phyloP scores from a whole-genome alignment of 2,113 vertebrate genomes.

The Suncus etruscus region DNA sequence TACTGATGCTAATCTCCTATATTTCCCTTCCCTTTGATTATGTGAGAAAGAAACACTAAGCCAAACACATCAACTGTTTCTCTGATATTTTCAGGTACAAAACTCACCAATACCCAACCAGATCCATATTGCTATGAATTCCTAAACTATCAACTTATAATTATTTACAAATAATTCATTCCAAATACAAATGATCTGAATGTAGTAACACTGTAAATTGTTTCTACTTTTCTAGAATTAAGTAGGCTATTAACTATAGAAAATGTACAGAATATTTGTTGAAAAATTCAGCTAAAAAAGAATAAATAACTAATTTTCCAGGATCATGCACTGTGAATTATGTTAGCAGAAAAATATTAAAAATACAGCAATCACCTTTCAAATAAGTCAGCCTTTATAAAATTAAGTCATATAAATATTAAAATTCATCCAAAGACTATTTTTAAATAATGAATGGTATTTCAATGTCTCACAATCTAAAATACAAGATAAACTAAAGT shows the following conservation, averaged over 20 bases:
- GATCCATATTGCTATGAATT: background rate
- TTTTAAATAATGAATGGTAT: constrained; percentile 58
- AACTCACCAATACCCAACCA: constrained; percentile 17
- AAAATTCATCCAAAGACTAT: background rate
- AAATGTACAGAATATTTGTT: constrained; percentile 34
- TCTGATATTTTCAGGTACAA: constrained; percentile 15
- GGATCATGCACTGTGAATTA: background rate
- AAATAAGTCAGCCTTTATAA: background rate
- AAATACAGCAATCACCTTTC: background rate
- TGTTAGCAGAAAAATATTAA: constrained; percentile 17
- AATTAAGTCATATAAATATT: constrained; percentile 25
- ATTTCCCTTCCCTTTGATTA: constrained; percentile 43
- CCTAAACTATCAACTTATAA: background rate
- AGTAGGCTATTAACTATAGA: background rate
- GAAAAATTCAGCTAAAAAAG: background rate
- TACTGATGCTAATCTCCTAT: background rate
- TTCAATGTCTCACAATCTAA: constrained; percentile 51
- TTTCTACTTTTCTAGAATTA: constrained; percentile 15
- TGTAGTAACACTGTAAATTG: background rate
- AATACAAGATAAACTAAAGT: constrained; percentile 45
- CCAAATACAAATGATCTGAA: background rate
- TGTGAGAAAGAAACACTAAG: background rate
- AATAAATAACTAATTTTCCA: background rate
- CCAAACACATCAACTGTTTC: background rate
- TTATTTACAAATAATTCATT: constrained; percentile 17